Evolutionary conservation across 2,888 invertebrate species (phyloP), one percentile per base, ranked within the genome.

Genomic region (Kryphioiulus occultus): DNA sequence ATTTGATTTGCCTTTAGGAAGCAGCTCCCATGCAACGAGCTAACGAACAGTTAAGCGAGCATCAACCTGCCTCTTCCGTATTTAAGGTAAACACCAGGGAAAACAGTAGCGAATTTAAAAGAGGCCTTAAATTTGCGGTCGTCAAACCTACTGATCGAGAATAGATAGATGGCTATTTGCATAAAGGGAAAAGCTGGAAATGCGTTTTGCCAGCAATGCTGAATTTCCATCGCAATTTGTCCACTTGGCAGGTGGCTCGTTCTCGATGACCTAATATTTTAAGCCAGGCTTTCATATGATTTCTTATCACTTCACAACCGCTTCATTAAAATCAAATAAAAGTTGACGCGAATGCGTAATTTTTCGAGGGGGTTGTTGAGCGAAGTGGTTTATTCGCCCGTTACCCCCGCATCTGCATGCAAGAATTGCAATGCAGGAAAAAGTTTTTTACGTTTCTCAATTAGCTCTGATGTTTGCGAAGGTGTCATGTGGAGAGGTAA

Each of bases 241-340:
- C 68, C 68, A 26, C 68, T 68, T 68, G 68, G 68, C 68, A 68
- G 68, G 68, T 68, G 68, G 68, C 12, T 68, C 68, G 68, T 12
- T 68, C 68, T 26, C 68, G 5, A 1, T 68, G 68, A 68, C 68
- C 68, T 68, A 68, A 26, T 68, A 68, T 68, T 68, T 68, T n/a
- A n/a, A n/a, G n/a, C n/a, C n/a, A n/a, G 0, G 26, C 26, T 68
- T 26, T 22, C 68, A 5, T 10, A 22, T 17, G 4, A 68, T 68
- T 68, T 68, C 68, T 68, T 68, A 68, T 68, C 68, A 26, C 22
- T 68, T 68, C 19, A 68, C 22, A 7, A 26, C 68, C 9, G 68
- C 68, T 68, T 68, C 68, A 68, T 68, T 68, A 68, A 68, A 68
- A 68, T 68, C 26, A 68, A 22, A 68, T 68, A 68, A 68, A 68